phyloP scores from a whole-genome alignment of 2,797 vertebrate species.

The Dendrocincla tyrannina region DNA sequence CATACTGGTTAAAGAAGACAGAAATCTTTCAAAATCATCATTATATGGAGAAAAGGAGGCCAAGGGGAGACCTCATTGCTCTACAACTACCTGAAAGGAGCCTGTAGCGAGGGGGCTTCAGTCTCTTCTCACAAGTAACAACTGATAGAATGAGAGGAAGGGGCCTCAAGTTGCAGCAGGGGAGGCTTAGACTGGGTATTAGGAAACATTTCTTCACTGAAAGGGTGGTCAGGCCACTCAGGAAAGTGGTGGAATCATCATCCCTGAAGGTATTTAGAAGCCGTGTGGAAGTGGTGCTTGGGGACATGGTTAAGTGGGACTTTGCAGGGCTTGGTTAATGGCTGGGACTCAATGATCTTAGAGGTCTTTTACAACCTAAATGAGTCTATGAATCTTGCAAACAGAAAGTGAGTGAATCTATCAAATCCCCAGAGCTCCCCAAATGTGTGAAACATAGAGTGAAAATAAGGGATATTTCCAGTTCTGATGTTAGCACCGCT shows the following conservation, averaged over 20 bases:
- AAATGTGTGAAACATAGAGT: background rate
- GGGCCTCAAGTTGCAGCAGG: background rate
- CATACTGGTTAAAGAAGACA: background rate
- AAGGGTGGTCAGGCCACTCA: background rate
- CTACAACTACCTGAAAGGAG: background rate
- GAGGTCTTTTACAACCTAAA: background rate
- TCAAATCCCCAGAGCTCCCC: background rate
- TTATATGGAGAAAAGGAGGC: background rate
- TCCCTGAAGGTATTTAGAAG: background rate
- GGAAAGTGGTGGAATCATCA: background rate
- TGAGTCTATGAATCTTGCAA: background rate
- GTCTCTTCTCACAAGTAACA: background rate
- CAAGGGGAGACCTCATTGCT: background rate
- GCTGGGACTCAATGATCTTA: background rate
- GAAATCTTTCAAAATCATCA: background rate
- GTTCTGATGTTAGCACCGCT: background rate
- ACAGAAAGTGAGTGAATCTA: background rate
- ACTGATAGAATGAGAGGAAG: background rate
- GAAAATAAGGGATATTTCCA: background rate
- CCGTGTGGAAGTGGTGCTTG: background rate
- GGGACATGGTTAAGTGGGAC: background rate
- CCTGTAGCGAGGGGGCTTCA: fast-evolving
- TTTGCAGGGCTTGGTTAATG: background rate
- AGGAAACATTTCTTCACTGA: background rate
- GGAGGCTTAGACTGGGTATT: background rate